These are phyloP conservation scores for Ophthalmolycus amberensis DNA, from an alignment of 2,113 vertebrate genomes.

Conservation along the genomic window DNA sequence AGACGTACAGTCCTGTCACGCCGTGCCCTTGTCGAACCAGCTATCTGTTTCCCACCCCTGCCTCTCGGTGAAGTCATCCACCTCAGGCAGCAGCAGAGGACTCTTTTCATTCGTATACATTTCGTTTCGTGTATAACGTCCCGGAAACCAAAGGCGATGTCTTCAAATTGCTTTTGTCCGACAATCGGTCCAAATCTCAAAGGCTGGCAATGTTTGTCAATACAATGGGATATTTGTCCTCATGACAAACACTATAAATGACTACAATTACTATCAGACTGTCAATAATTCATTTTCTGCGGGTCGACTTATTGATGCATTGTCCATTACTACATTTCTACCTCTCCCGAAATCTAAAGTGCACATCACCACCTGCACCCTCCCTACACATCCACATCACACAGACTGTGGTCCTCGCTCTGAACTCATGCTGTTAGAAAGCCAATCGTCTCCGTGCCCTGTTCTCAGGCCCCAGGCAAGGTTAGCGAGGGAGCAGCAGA, in stretches of 20 bases:
- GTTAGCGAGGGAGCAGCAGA: constrained; percentile 53
- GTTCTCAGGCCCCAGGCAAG: constrained; percentile 64
- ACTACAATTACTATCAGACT: neutral
- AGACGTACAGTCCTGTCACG: constrained; percentile 26
- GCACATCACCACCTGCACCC: neutral
- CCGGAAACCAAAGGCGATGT: neutral
- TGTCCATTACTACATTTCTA: neutral
- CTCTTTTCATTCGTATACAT: neutral
- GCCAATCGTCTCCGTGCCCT: constrained; percentile 43
- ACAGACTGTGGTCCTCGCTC: constrained; percentile 12
- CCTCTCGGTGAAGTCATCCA: constrained; percentile 6
- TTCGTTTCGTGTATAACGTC: constrained; percentile 1
- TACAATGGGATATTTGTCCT: neutral
- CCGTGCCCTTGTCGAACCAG: constrained; percentile 40
- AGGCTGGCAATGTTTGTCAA: neutral
- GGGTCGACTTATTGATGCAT: neutral
- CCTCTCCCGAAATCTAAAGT: neutral
- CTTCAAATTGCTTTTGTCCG: neutral
- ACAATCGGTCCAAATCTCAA: neutral
- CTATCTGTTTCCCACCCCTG: constrained; percentile 3
- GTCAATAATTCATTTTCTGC: neutral
- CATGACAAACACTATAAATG: neutral
- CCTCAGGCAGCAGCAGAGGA: neutral
- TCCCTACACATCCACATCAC: neutral
- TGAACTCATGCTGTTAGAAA: constrained; percentile 52